phyloP scores from a whole-genome alignment of 2,113 vertebrate genomes.

The Pterocles orientalis region DNA sequence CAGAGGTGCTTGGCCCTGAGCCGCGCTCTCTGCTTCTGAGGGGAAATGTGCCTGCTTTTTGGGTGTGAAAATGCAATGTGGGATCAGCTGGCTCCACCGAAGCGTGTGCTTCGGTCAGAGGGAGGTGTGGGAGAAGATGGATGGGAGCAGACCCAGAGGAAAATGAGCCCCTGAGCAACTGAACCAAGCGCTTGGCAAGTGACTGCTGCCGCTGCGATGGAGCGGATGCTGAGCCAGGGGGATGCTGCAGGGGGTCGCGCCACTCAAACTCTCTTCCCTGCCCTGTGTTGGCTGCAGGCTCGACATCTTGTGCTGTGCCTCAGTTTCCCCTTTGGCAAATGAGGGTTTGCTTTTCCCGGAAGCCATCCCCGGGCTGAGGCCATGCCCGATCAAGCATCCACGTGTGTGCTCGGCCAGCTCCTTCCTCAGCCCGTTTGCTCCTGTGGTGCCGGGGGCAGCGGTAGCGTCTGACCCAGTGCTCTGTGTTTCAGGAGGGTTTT shows the following conservation, averaged over 20 bases:
- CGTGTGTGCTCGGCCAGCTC: background rate
- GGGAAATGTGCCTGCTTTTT: background rate
- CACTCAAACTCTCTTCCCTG: background rate
- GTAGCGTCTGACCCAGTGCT: background rate
- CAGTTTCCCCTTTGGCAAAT: background rate
- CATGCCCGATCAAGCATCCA: fast-evolving
- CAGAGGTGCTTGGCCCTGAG: background rate
- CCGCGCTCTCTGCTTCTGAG: background rate
- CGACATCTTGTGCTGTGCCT: fast-evolving
- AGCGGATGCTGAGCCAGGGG: background rate
- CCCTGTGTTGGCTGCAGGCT: background rate
- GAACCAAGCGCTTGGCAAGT: background rate
- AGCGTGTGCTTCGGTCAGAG: background rate
- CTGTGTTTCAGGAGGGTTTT: conserved; percentile 41
- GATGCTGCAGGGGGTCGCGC: background rate
- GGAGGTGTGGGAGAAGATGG: background rate
- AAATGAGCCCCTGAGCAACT: background rate
- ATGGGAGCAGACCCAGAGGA: background rate
- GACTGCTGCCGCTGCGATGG: fast-evolving
- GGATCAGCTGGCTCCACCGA: background rate
- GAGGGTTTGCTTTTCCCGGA: background rate
- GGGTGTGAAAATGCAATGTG: background rate
- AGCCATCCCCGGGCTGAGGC: background rate
- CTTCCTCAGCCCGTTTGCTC: background rate
- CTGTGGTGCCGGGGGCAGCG: background rate